phyloP scores from a whole-genome alignment of 2,888 invertebrate species.

The Ceratothoa steindachneri region DNA sequence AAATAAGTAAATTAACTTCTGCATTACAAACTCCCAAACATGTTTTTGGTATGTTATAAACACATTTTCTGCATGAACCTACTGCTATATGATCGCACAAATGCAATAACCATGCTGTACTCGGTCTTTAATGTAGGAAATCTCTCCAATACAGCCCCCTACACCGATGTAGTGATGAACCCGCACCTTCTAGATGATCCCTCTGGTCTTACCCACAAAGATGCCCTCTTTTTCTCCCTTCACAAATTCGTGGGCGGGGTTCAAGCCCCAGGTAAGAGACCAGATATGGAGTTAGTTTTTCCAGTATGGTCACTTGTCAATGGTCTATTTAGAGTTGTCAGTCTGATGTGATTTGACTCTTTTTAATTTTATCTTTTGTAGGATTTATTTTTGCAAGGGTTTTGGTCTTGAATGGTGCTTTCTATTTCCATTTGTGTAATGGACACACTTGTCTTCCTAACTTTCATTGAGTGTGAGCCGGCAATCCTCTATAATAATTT shows the following conservation, averaged over 20 bases:
- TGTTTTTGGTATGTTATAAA: too few relatives aligned
- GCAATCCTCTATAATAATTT: too few relatives aligned
- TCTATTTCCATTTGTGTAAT: too few relatives aligned
- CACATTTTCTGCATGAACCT: not conserved
- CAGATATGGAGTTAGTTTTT: not conserved
- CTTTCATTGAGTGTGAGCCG: too few relatives aligned
- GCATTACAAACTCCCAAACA: not conserved
- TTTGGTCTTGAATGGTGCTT: too few relatives aligned
- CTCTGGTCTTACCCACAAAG: constrained; percentile 69
- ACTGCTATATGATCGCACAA: not conserved
- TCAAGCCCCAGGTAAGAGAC: constrained; percentile 66
- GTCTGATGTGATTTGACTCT: too few relatives aligned
- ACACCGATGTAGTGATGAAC: constrained; percentile 76
- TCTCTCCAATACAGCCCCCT: constrained; percentile 63
- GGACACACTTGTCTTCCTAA: too few relatives aligned
- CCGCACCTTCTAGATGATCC: constrained; percentile 68
- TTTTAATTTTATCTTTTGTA: too few relatives aligned
- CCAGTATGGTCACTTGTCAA: too few relatives aligned
- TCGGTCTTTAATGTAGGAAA: too few relatives aligned
- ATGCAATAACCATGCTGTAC: not conserved
- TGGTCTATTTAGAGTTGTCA: too few relatives aligned
- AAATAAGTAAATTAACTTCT: not conserved
- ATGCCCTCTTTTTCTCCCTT: constrained; percentile 81
- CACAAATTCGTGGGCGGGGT: constrained; percentile 89
- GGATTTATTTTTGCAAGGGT: too few relatives aligned